Conservation (phyloP, 2,888 invertebrate species). For the Stenoptilia bipunctidactyla region DNA sequence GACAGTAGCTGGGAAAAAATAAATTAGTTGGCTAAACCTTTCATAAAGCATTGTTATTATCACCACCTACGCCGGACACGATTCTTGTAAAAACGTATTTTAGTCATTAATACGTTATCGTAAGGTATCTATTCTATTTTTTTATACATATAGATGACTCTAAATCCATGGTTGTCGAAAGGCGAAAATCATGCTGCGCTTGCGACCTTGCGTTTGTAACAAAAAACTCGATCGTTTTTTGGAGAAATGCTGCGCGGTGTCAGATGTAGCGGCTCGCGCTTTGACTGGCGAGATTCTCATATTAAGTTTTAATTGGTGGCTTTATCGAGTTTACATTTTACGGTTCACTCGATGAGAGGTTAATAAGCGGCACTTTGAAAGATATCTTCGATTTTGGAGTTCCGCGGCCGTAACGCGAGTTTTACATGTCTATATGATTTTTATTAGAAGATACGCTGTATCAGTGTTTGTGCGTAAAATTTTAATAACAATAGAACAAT, state of each 20-base stretch:
- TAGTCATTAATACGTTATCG: not conserved
- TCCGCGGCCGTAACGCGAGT: conserved; percentile 50
- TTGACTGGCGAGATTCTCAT: conserved; percentile 70
- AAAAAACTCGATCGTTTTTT: conserved; percentile 63
- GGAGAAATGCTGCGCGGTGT: conserved; percentile 58
- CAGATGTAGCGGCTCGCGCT: conserved; percentile 67
- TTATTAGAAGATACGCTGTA: conserved; percentile 27
- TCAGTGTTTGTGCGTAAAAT: not conserved
- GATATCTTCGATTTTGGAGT: conserved; percentile 62
- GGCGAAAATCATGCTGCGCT: conserved; percentile 64
- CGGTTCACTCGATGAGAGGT: conserved; percentile 70
- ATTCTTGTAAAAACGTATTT: not conserved
- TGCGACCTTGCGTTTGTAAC: conserved; percentile 55
- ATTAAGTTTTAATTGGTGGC: conserved; percentile 72
- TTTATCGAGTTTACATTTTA: conserved; percentile 72
- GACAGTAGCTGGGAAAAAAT: conserved; percentile 70
- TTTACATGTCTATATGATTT: conserved; percentile 32
- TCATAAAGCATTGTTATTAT: conserved; percentile 69
- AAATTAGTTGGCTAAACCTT: conserved; percentile 71
- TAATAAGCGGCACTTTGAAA: conserved; percentile 71
- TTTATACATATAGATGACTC: not conserved
- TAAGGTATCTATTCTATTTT: not conserved
- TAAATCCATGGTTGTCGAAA: conserved; percentile 33
- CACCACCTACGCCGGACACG: conserved; percentile 50
- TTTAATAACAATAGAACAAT: not conserved